Conservation (phyloP, 2,797 vertebrate species). For the Sciaenops ocellatus region DNA sequence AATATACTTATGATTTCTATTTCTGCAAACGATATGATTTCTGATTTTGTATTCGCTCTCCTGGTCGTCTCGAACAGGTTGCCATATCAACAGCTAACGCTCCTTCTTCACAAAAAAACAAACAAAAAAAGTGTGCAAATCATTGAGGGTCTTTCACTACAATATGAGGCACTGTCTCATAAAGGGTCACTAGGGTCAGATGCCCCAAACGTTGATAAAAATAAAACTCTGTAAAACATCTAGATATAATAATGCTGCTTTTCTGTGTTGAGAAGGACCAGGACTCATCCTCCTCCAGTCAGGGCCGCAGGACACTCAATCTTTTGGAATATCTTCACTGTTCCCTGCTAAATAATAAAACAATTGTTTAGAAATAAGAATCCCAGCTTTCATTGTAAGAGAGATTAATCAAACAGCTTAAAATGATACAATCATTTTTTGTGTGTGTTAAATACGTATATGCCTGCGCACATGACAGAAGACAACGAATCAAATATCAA, state of each 20-base stretch:
- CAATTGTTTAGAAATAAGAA: constrained; percentile 23
- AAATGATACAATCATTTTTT: neutral
- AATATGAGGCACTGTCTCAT: constrained; percentile 85
- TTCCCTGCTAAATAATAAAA: constrained; percentile 77
- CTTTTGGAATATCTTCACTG: constrained; percentile 81
- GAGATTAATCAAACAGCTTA: neutral
- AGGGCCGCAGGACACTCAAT: constrained; percentile 67
- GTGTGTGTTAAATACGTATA: neutral
- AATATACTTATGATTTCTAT: constrained; percentile 63
- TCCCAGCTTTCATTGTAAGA: neutral
- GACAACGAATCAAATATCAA: too few species aligned
- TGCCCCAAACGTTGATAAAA: constrained; percentile 73
- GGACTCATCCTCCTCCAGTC: constrained; percentile 62
- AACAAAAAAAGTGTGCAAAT: constrained; percentile 70
- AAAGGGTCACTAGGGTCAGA: constrained; percentile 72
- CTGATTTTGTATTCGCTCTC: constrained; percentile 40
- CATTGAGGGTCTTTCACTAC: constrained; percentile 71
- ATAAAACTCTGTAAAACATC: constrained; percentile 82
- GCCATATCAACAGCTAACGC: constrained; percentile 52
- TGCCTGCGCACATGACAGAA: neutral
- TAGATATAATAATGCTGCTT: constrained; percentile 70
- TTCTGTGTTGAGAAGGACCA: constrained; percentile 64
- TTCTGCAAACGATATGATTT: constrained; percentile 51
- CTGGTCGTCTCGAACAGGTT: constrained; percentile 42
- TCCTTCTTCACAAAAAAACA: constrained; percentile 45